Evolutionary conservation across 2,888 invertebrate genomes (phyloP), one percentile per base, ranked within the genome.

Genomic region (Luperina nickerlii): DNA sequence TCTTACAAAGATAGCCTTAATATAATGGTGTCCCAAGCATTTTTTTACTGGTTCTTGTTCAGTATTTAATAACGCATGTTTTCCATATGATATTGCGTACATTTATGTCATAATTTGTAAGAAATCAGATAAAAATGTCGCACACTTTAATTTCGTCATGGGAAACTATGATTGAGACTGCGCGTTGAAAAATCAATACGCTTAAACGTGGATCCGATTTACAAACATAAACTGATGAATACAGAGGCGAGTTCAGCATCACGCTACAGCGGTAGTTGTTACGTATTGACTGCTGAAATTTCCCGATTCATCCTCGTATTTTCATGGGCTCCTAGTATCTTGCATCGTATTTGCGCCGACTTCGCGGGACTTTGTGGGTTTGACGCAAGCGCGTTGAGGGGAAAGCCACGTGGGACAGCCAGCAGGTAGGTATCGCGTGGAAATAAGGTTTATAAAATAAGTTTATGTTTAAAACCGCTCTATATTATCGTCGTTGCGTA

Each of bases 261-360:
- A 42, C 27, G 51, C 2, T n/a, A 24, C 48, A 11, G 2, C 0
- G 45, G 69, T 42, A 60, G 68, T 70, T 78, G 45, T 72, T 18
- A 72, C 68, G 38, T 74, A 62, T 62, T 32, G 32, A 20, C 38
- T 27, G 0, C 38, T 67, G n/a, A 67, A 65, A 60, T 45, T 73
- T 66, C 7, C 0, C 11, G 27, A 62, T 69, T 20, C 11, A 27
- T 79, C 24, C 71, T 77, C 54, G 57, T 51, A 3, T n/a, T 5
- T 73, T 74, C 74, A 85, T 90, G 86, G 15, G 65, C 0, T 84
- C 87, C 86, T 90, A 68, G 90, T 90, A 87, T n/a, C 32, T 24
- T 65, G 69, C 42, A 75, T 77, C 83, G 83, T 83, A 57, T 82
- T 75, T 20, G n/a, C 60, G 57, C 57, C 32, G 54, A 66, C 42